Conservation (phyloP, 1,140 invertebrate species). For the Drosophila watanabei region DNA sequence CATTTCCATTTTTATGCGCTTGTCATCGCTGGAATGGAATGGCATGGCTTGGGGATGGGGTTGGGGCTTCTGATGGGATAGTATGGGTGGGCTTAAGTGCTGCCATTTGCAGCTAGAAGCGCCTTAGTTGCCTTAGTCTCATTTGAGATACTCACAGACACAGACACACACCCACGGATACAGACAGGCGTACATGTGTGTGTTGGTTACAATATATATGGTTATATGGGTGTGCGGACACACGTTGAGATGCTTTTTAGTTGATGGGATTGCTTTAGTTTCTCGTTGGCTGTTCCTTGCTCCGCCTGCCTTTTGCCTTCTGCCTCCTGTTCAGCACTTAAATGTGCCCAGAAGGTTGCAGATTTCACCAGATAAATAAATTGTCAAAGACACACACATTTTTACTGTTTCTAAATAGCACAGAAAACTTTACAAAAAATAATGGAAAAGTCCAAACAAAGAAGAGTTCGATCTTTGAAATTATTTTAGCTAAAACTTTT, state of each 20-base stretch:
- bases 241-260: constrained; percentile 80
- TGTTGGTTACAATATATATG: constrained; percentile 27
- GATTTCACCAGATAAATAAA: constrained; percentile 24
- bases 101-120: constrained; percentile 76
- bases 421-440: constrained; percentile 1
- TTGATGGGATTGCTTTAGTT: constrained; percentile 82
- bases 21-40: constrained; percentile 56
- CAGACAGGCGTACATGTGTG: background rate
- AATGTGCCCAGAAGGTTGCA: constrained; percentile 52
- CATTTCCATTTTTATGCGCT: constrained; percentile 83
- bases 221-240: constrained; percentile 51
- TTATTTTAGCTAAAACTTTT: background rate
- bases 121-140: constrained; percentile 73
- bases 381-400: constrained; percentile 37
- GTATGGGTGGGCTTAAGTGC: constrained; percentile 69
- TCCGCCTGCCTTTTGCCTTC: constrained; percentile 2
- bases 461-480: background rate
- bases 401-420: constrained; percentile 8
- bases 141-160: constrained; percentile 65
- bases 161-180: constrained; percentile 4
- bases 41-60: background rate
- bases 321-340: constrained; percentile 41
- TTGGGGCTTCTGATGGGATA: background rate
- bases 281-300: constrained; percentile 38
- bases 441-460: background rate